Evolutionary conservation across 2,113 vertebrate genomes (phyloP).

Genomic region (Lipotes vexillifer): DNA sequence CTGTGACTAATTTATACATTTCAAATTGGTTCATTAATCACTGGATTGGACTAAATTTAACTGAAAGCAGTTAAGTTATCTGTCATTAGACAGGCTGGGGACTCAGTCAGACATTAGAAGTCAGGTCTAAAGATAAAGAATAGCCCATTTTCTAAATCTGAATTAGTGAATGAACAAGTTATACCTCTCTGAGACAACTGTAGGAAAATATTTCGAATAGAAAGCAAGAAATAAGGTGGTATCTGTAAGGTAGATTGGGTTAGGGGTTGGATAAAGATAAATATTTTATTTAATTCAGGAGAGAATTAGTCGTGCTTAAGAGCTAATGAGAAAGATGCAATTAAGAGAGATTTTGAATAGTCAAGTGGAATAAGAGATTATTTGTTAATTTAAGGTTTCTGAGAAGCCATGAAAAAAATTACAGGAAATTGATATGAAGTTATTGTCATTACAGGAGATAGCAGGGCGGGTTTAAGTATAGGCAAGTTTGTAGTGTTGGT

Average conservation of each 20-base stretch:
- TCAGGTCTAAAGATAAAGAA: constrained; percentile 56
- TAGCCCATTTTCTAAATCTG: neutral
- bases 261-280: neutral
- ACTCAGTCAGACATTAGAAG: constrained; percentile 50
- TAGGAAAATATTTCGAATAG: neutral
- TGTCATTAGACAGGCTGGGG: constrained; percentile 10
- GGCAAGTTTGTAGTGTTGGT: neutral
- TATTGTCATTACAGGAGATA: neutral
- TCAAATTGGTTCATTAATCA: constrained; percentile 56
- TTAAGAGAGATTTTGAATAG: neutral
- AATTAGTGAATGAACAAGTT: constrained; percentile 34
- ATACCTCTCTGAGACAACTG: neutral
- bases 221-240: neutral
- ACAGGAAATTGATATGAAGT: neutral
- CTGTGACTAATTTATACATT: constrained; percentile 50
- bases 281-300: constrained; percentile 30
- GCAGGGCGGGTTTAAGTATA: neutral
- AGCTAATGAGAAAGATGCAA: neutral
- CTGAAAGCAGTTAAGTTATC: constrained; percentile 11
- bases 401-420: neutral
- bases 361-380: neutral
- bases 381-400: neutral
- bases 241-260: neutral
- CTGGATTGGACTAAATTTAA: constrained; percentile 58
- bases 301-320: neutral